These are phyloP conservation scores for Drosophila obscura DNA, from an alignment of 1,140 invertebrate species.

Conservation along the genomic window DNA sequence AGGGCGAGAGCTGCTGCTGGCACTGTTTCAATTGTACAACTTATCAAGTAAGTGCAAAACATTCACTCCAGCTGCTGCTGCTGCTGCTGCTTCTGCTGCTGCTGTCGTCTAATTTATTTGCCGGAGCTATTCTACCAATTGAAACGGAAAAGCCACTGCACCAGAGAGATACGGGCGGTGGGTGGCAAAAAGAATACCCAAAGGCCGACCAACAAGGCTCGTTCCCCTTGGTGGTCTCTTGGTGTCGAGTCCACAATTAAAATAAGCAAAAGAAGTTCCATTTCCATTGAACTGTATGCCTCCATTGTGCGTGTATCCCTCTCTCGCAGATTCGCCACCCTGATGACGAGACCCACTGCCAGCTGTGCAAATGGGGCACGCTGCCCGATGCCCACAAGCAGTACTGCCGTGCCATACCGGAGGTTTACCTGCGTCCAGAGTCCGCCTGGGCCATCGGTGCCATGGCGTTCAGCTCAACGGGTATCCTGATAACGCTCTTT, in stretches of 20 bases:
- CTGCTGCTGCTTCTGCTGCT: slow-evolving; percentile 14
- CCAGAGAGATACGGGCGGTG: too few species aligned
- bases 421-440: slow-evolving; percentile 91
- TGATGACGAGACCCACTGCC: slow-evolving; percentile 92
- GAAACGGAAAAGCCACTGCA: slow-evolving; percentile 38
- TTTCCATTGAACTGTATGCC: background rate
- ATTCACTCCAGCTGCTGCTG: slow-evolving; percentile 20
- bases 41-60: slow-evolving; percentile 90
- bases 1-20: slow-evolving; percentile 97
- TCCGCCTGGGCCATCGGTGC: slow-evolving; percentile 95
- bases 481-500: slow-evolving; percentile 91
- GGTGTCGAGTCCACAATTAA: too few species aligned
- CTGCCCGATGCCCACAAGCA: slow-evolving; percentile 91
- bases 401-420: slow-evolving; percentile 91
- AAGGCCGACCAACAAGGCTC: too few species aligned
- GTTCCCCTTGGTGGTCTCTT: too few species aligned
- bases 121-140: slow-evolving; percentile 58
- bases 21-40: slow-evolving; percentile 97
- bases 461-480: slow-evolving; percentile 91
- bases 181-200: too few species aligned
- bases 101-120: slow-evolving; percentile 64
- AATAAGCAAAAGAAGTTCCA: too few species aligned
- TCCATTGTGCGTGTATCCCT: slow-evolving; percentile 18
- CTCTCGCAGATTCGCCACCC: slow-evolving; percentile 89
- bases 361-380: slow-evolving; percentile 92